Conservation (phyloP, 2,797 vertebrate species). For the Ambastaia sidthimunki region DNA sequence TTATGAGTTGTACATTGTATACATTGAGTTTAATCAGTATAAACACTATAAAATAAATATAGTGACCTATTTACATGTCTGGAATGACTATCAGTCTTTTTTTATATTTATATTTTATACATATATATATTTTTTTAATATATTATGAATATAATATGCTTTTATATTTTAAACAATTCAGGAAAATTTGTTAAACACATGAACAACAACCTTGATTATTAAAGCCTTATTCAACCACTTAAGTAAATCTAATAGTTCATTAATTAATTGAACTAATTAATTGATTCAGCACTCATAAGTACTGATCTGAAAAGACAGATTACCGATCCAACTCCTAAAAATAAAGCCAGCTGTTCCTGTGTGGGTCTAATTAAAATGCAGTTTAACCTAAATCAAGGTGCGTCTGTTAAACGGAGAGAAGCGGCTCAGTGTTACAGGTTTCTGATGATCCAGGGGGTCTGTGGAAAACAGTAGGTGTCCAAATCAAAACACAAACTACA, state of each 20-base stretch:
- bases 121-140: no score
- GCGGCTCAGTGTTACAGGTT: slow-evolving; percentile 2
- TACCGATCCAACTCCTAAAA: slow-evolving; percentile 20
- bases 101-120: no score
- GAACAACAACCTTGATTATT: slow-evolving; percentile 20
- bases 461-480: neutral
- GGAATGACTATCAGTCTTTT: neutral
- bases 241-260: slow-evolving; percentile 17
- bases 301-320: slow-evolving; percentile 28
- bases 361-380: slow-evolving; percentile 17
- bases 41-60: no score
- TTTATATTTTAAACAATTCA: neutral
- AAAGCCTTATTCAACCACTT: slow-evolving; percentile 19
- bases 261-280: slow-evolving; percentile 30
- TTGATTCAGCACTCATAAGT: slow-evolving; percentile 5
- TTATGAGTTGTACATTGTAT: no score
- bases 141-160: no score
- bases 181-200: neutral
- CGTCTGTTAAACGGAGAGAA: neutral
- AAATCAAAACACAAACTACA: slow-evolving; percentile 7
- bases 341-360: slow-evolving; percentile 11
- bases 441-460: neutral
- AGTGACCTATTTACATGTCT: neutral
- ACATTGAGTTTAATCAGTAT: no score
- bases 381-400: neutral